Percentiles rank a stretch among this genome's conserved stretches.
These are phyloP conservation scores for Euphonia xanthogaster DNA, from an alignment of 2,797 vertebrate genomes.

Conservation along the genomic window DNA sequence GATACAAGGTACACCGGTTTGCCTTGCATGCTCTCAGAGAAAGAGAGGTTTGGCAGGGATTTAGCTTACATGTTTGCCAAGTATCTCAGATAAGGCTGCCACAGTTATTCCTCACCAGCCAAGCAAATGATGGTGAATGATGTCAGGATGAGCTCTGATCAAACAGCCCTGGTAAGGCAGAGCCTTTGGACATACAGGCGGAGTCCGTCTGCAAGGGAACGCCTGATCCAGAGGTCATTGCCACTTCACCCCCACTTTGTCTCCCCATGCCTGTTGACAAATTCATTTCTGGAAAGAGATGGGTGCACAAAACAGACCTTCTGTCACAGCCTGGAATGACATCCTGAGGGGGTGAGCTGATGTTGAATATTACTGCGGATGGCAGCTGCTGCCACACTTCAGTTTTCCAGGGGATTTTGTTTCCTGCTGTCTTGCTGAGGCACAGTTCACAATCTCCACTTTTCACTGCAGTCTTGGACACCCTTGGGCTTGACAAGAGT, in stretches of 20 bases:
- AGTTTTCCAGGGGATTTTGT: not conserved
- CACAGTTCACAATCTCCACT: not conserved
- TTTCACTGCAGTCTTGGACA: not conserved
- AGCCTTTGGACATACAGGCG: not conserved
- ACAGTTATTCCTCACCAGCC: not conserved
- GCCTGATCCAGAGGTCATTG: not conserved
- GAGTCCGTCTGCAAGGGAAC: not conserved
- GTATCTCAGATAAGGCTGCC: not conserved
- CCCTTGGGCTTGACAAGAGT: not conserved
- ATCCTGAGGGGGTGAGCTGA: not conserved
- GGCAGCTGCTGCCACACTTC: not conserved
- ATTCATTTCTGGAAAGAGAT: not conserved
- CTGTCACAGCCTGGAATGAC: not conserved
- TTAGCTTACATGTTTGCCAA: not conserved
- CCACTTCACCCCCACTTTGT: not conserved
- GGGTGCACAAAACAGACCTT: not conserved
- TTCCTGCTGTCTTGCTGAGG: not conserved
- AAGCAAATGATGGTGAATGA: not conserved
- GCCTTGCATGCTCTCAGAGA: not conserved
- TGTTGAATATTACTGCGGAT: not conserved
- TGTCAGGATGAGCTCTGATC: not conserved
- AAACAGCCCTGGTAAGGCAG: not conserved
- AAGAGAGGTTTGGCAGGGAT: not conserved
- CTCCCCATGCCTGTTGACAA: not conserved
- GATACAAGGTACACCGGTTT: not conserved